phyloP scores from a whole-genome alignment of 23 tunicate species.

The Halocynthia roretzi region DNA sequence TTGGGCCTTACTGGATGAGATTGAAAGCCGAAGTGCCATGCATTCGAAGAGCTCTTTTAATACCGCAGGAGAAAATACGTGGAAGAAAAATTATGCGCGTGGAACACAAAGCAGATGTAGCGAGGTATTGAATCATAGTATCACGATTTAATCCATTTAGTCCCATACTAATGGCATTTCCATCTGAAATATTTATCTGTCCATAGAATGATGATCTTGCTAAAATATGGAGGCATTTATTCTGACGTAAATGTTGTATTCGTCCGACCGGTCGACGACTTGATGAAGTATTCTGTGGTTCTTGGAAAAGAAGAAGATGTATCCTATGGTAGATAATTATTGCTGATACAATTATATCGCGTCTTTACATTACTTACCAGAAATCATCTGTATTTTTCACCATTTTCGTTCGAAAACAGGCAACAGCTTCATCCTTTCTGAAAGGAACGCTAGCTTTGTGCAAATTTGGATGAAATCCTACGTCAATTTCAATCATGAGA shows the following conservation, averaged over 20 bases:
- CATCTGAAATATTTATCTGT: not conserved
- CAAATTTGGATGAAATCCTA: conserved; percentile 20
- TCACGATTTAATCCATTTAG: no score
- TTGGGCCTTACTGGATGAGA: conserved; percentile 17
- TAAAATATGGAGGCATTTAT: conserved; percentile 15
- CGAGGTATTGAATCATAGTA: not conserved
- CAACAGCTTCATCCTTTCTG: conserved; percentile 17
- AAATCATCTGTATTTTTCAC: no score
- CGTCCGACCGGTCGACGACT: conserved; percentile 12
- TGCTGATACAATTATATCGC: no score
- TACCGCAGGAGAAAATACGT: not conserved
- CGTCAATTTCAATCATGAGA: conserved; percentile 14
- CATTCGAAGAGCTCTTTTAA: not conserved
- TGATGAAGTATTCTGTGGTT: conserved; percentile 19
- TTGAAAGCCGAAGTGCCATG: conserved; percentile 22
- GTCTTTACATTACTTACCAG: no score
- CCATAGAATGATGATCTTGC: conserved; percentile 1
- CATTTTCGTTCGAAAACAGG: not conserved
- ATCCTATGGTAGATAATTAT: conserved; percentile 2
- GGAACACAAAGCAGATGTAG: conserved; percentile 26
- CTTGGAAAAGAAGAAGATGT: conserved; percentile 23
- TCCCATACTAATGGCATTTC: not conserved
- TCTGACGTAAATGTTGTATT: conserved; percentile 20
- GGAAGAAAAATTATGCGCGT: conserved; percentile 5
- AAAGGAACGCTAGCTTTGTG: conserved; percentile 12